Percentiles rank a stretch among this genome's conserved stretches.
These are phyloP conservation scores for Zeus faber DNA, from an alignment of 2,113 vertebrate genomes.

Conservation along the genomic window DNA sequence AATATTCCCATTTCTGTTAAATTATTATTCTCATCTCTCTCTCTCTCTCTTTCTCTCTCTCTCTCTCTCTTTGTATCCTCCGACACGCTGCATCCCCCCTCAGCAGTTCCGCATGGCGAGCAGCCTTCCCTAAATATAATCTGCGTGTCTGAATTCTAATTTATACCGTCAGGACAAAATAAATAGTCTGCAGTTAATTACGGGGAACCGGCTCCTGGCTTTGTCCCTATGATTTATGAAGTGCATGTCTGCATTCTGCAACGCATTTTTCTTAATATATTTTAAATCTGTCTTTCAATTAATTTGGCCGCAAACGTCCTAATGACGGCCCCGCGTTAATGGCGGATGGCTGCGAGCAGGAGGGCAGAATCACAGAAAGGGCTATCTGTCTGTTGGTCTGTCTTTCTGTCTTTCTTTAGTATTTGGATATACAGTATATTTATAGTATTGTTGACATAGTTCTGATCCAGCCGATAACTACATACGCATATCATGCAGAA, in stretches of 20 bases:
- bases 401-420: no score
- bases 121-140: constrained; percentile 96
- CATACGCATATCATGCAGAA: no score
- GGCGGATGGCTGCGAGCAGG: constrained; percentile 78
- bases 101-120: constrained; percentile 91
- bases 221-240: constrained; percentile 95
- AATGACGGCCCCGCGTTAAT: constrained; percentile 93
- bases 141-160: constrained; percentile 97
- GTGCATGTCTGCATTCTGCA: constrained; percentile 84
- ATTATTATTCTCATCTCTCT: no score
- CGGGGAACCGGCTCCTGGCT: constrained; percentile 85
- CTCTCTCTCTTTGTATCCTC: constrained; percentile 77
- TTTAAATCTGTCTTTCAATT: constrained; percentile 99
- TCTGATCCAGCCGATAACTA: no score
- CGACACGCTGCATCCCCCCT: constrained; percentile 86
- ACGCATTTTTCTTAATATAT: constrained; percentile 99
- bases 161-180: constrained; percentile 98
- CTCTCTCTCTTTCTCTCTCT: constrained; percentile 41
- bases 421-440: no score
- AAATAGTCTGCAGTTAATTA: constrained; percentile 99
- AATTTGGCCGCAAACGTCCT: constrained; percentile 96
- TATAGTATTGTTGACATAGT: no score
- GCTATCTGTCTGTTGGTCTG: no score
- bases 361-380: constrained; percentile 28
- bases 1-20: no score